Evolutionary conservation across 2,797 vertebrate genomes (phyloP), one percentile per base, ranked within the genome.

Genomic region (Chaunax sp.): DNA sequence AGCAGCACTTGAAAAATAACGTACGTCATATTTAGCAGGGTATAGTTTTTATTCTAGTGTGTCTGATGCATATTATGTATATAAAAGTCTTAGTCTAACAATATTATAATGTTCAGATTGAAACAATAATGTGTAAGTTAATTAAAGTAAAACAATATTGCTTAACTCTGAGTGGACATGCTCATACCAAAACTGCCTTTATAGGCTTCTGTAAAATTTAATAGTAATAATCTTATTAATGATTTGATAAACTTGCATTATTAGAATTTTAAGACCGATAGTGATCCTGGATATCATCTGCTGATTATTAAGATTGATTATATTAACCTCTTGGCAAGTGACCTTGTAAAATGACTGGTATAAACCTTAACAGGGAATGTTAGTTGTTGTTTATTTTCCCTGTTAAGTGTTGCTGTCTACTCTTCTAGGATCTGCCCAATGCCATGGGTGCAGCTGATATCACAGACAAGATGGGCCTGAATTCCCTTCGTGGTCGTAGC

Each of bases 361-460:
- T 10, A 37, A 23, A n/a, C 28, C 13, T 9, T 9, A 37, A n/a
- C 4, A 16, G 18, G 18, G 19, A 15, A 23, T 8, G 2, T 18
- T 9, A n/a, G 12, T 60, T 45, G 4, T 11, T 41, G 2, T 22
- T 23, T 1, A 10, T 1, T 33, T 16, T 6, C 40, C 13, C n/a
- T 1, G 2, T 64, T 11, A 6, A 57, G 41, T 0, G 2, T 20
- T 64, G 18, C 72, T 65, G 37, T 44, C 14, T 69, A 8, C 26
- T 45, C 40, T 35, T 46, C 14, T 67, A 94, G 94, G 94, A 94
- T 72, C 85, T 95, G 56, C 94, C 94, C 10, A 94, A 94, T 6
- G 94, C 93, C 30, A 93, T 94, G 93, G 94, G 89, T 18, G 91
- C 92, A 56, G 91, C 92, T 3, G 94, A 95, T 86, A 87, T 95